Evolutionary conservation across 2,888 invertebrate genomes (phyloP), one percentile per base, ranked within the genome.

Genomic region (Dicycla oo): DNA sequence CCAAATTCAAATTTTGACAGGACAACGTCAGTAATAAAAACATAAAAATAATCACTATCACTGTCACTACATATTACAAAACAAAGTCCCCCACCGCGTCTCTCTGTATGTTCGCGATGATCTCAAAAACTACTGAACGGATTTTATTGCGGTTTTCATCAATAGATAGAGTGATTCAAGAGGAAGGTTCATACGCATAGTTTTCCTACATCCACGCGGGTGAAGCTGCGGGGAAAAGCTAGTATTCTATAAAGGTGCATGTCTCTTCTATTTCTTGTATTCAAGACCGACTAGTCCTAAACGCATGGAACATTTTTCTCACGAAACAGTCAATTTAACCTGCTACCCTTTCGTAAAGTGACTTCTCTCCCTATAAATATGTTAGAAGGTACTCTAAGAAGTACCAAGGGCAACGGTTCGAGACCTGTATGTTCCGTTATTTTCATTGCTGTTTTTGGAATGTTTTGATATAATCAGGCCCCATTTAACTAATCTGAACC

Each of bases 321-420:
- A 72, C 79, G 83, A 75, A 57, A 54, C 58, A 26, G 62, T 49
- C 47, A 61, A 75, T 75, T 51, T 69, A 71, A 72, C 64, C 75
- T 51, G 34, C 53, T 67, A 57, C 74, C 75, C 66, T 78, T 64
- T 65, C 34, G 49, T 47, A 20, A 69, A 54, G 62, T 63, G 62
- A 47, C 78, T 71, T 57, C 64, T 58, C 20, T 45, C 40, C 57
- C 51, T 54, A 73, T 70, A 61, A 78, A 78, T 78, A 78, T 49
- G 49, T 78, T 78, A 77, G 73, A 73, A 77, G 67, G 61, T 57
- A 45, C 56, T 60, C 69, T 57, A 43, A 20, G n/a, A 51, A 62
- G 51, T 30, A 43, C 23, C 5, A 10, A 47, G 3, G 57, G 15
- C 5, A 10, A 47, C 4, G 57, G 15, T 43, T 26, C 23, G 26